These are phyloP conservation scores for Enteromius trimaculatus DNA, from an alignment of 2,797 vertebrate genomes.

Conservation along the genomic window DNA sequence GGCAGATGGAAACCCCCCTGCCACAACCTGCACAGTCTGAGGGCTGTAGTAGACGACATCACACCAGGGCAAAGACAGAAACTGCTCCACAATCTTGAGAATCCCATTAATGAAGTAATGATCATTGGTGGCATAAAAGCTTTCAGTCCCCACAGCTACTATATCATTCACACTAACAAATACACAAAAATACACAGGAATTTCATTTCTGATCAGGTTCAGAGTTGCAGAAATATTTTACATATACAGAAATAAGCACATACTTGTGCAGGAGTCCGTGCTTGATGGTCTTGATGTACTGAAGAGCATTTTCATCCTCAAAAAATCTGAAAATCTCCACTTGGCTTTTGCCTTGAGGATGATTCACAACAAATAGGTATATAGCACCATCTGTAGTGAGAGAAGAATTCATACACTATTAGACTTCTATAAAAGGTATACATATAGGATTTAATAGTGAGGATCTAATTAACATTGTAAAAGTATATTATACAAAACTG, in stretches of 20 bases:
- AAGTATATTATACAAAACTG: neutral
- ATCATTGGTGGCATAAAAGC: slow-evolving; percentile 93
- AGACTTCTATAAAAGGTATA: neutral
- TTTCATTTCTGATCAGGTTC: neutral
- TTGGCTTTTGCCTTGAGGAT: slow-evolving; percentile 82
- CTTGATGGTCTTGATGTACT: slow-evolving; percentile 87
- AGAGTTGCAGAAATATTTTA: neutral
- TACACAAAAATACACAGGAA: neutral
- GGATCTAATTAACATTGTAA: neutral
- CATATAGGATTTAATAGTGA: neutral
- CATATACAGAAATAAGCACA: neutral
- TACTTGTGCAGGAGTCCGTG: slow-evolving; percentile 89
- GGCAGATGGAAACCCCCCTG: slow-evolving; percentile 80
- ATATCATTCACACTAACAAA: slow-evolving; percentile 88
- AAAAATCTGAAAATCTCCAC: slow-evolving; percentile 88
- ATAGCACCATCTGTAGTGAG: slow-evolving; percentile 77
- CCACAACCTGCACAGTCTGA: slow-evolving; percentile 83
- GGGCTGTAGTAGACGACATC: slow-evolving; percentile 91
- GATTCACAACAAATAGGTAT: slow-evolving; percentile 91
- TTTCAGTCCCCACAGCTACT: slow-evolving; percentile 83
- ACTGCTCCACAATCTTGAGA: slow-evolving; percentile 71
- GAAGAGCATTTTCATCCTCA: slow-evolving; percentile 82
- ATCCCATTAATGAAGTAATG: slow-evolving; percentile 76
- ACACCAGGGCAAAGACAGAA: slow-evolving; percentile 79
- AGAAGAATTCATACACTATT: neutral